Evolutionary conservation across 2,888 invertebrate genomes (phyloP).

Genomic region (Lasioglossum pauxillum): DNA sequence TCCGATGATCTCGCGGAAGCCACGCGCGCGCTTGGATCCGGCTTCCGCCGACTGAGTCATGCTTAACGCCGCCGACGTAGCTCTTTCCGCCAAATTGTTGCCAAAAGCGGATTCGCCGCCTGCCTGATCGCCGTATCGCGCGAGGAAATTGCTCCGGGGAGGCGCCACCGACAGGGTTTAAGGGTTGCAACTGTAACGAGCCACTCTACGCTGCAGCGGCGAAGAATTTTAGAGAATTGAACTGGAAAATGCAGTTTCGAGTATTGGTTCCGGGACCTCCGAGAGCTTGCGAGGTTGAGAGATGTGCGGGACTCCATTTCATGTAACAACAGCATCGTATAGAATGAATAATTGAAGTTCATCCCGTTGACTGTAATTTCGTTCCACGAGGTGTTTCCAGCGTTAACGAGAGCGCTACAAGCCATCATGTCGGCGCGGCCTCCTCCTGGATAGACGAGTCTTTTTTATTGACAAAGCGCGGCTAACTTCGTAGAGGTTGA

Average conservation of each 20-base stretch:
- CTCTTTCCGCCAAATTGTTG: slow-evolving; percentile 10
- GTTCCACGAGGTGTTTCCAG: not conserved
- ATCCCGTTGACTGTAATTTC: not conserved
- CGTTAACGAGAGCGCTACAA: not conserved
- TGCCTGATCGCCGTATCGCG: not conserved
- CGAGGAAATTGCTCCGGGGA: not conserved
- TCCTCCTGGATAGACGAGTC: not conserved
- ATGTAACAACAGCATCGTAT: not conserved
- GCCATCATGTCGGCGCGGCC: not conserved
- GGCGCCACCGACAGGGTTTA: not conserved
- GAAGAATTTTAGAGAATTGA: not conserved
- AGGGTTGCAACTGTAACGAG: not conserved
- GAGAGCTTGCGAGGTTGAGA: not conserved
- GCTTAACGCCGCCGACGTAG: not conserved
- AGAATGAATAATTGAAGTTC: not conserved
- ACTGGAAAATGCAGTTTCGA: not conserved
- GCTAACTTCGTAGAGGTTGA: slow-evolving; percentile 1
- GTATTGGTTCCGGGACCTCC: not conserved
- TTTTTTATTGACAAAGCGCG: slow-evolving; percentile 1
- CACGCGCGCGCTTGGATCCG: slow-evolving; percentile 1
- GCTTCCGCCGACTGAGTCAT: slow-evolving; percentile 1
- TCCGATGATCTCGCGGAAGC: slow-evolving; percentile 47
- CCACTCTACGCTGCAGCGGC: not conserved
- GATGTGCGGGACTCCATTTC: too few relatives aligned
- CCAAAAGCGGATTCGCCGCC: slow-evolving; percentile 16